phyloP scores from a whole-genome alignment of 2,888 invertebrate genomes.

The Myopa tessellatipennis region DNA sequence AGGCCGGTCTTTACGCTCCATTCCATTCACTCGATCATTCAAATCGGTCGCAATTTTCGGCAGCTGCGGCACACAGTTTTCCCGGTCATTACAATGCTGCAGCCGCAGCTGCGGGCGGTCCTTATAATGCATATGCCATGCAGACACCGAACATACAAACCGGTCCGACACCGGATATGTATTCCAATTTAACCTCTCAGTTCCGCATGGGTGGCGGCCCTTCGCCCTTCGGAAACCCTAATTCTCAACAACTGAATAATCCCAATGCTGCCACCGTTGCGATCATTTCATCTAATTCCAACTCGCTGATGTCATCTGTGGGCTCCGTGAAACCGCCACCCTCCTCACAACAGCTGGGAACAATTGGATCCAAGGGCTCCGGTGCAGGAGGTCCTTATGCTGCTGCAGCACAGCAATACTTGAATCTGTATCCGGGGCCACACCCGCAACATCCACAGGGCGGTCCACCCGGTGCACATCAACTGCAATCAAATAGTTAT shows the following conservation, averaged over 20 bases:
- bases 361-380: conserved; percentile 74
- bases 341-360: conserved; percentile 83
- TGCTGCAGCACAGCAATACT: conserved; percentile 65
- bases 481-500: conserved; percentile 67
- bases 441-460: conserved; percentile 62
- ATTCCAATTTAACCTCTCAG: conserved; percentile 74
- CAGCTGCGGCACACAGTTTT: conserved; percentile 65
- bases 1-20: conserved; percentile 83
- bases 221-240: conserved; percentile 69
- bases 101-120: conserved; percentile 70
- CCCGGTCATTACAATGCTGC: conserved; percentile 73
- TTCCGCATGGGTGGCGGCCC: conserved; percentile 74
- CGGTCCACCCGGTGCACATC: conserved; percentile 61
- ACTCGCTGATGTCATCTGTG: conserved; percentile 89
- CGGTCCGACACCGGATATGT: conserved; percentile 77
- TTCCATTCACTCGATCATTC: conserved; percentile 78
- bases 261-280: conserved; percentile 79
- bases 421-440: conserved; percentile 65
- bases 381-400: conserved; percentile 58
- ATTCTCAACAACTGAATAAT: conserved; percentile 83
- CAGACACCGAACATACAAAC: conserved; percentile 70
- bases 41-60: conserved; percentile 83
- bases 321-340: conserved; percentile 84
- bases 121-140: conserved; percentile 75
- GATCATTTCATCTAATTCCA: conserved; percentile 87